These are phyloP conservation scores for Fulmarus glacialis DNA, from an alignment of 2,113 vertebrate genomes.

Conservation along the genomic window DNA sequence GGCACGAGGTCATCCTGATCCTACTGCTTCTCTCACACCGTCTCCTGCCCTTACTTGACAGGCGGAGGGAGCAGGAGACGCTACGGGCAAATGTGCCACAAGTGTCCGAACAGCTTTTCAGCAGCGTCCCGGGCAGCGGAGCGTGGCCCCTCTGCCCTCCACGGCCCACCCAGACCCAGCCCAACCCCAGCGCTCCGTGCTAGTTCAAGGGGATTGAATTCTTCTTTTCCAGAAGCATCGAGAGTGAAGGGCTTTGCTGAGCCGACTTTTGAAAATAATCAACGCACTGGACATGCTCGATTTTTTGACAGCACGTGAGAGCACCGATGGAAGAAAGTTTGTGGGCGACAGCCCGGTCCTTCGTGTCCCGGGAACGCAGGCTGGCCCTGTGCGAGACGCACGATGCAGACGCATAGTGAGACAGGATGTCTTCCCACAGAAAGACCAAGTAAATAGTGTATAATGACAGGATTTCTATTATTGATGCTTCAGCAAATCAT, in stretches of 20 bases:
- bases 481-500: constrained; percentile 73
- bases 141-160: fast-evolving
- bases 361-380: neutral
- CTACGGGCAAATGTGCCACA: fast-evolving
- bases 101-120: neutral
- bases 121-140: neutral
- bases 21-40: neutral
- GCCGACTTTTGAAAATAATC: neutral
- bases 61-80: fast-evolving
- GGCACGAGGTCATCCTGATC: neutral
- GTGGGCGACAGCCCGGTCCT: neutral
- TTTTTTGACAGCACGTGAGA: neutral
- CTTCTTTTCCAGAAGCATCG: neutral
- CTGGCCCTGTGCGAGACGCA: neutral
- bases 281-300: neutral
- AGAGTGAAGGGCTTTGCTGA: neutral
- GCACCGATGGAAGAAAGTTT: neutral
- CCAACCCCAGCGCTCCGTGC: fast-evolving
- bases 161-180: neutral
- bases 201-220: neutral
- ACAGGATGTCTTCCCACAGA: constrained; percentile 63
- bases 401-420: neutral
- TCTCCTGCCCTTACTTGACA: constrained; percentile 7
- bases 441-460: constrained; percentile 56
- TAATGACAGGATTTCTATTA: constrained; percentile 74